Evolutionary conservation across 2,797 vertebrate species (phyloP), one percentile per base, ranked within the genome.

Genomic region (Melanotaenia boesemani): DNA sequence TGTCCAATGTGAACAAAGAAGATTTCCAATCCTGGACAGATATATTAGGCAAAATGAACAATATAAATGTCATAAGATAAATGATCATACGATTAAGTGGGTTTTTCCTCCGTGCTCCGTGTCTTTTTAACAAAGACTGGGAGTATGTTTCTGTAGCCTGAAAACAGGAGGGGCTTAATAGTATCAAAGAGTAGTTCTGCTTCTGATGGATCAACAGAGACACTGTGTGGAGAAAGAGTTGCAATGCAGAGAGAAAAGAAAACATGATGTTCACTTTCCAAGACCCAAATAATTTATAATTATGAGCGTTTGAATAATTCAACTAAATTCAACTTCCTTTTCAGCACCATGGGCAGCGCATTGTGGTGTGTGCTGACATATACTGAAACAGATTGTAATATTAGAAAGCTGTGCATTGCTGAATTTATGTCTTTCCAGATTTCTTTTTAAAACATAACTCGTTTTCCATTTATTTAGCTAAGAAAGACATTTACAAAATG

Each of bases 61-160:
- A 60, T 20, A 65, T 52, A 18, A 48, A 10, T 3, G 24, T 12
- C 48, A 16, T 10, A 41, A 5, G 48, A 5, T 55, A 44, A 30
- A 13, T 4, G 16, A 59, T 22, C 7, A 4, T 10, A 76, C 46
- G 34, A 67, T n/a, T 28, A 6, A 24, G n/a, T 30, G 10, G 11
- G 39, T 74, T 63, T 18, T 63, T 77, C 41, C 58, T 59, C 63
- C 59, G 36, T 77, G 70, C 20, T 67, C 68, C 36, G 37, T 60
- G 72, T 77, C 77, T 87, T 76, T 88, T 20, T 70, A 83, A 90
- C 89, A 93, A 93, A 93, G 91, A 86, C 70, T 71, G 63, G 71
- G 63, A 16, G 85, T 65, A 79, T 50, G 50, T 44, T 57, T 39
- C 48, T 44, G 6, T 62, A 18, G 59, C 44, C 61, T 89, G 72